phyloP scores from a whole-genome alignment of 2,888 invertebrate genomes.

The Agriotes lineatus region DNA sequence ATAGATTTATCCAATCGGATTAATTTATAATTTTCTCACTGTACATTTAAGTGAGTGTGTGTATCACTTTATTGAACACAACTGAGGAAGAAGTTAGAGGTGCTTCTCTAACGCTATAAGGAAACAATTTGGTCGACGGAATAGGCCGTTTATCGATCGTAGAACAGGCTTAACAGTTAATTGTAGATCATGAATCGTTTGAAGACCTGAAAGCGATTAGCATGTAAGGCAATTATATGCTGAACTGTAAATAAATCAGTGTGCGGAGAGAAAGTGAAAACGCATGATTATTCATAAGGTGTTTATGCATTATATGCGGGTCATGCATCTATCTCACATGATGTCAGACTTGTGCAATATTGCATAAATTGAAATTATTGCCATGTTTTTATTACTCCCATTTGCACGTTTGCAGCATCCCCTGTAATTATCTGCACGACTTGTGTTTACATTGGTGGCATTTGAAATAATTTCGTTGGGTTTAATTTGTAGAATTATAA shows the following conservation, averaged over 20 bases:
- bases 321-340: slow-evolving; percentile 18
- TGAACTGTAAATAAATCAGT: neutral
- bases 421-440: neutral
- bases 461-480: too few relatives aligned
- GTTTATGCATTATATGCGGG: slow-evolving; percentile 21
- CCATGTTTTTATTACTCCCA: neutral
- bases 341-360: slow-evolving; percentile 14
- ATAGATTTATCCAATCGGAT: too few relatives aligned
- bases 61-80: too few relatives aligned
- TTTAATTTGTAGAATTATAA: too few relatives aligned
- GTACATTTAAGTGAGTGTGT: too few relatives aligned
- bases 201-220: neutral
- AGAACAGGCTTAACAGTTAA: neutral
- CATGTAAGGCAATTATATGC: neutral
- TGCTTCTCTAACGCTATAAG: too few relatives aligned
- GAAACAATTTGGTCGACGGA: too few relatives aligned
- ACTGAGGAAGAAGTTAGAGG: too few relatives aligned
- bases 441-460: too few relatives aligned
- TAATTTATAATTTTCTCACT: too few relatives aligned
- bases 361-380: neutral
- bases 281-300: slow-evolving; percentile 3
- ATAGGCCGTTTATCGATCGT: too few relatives aligned
- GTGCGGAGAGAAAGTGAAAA: neutral
- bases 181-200: neutral
- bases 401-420: neutral